phyloP scores from a whole-genome alignment of 2,888 invertebrate species.

The Dysmachus trigonus region DNA sequence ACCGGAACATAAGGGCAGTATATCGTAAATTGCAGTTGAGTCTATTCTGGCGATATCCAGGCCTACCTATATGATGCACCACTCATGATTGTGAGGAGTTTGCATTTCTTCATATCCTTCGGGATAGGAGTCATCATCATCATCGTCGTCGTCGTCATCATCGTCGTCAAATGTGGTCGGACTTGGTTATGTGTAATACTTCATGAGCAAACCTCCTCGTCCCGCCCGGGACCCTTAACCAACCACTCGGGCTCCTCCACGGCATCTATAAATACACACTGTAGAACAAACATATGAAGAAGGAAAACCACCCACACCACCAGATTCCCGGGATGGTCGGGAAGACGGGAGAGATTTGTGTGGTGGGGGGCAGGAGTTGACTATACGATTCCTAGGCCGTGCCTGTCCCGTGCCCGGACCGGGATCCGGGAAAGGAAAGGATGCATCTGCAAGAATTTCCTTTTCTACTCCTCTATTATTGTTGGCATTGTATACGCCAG shows the following conservation, averaged over 20 bases:
- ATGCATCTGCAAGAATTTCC: slow-evolving; percentile 30
- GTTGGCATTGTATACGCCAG: slow-evolving; percentile 12
- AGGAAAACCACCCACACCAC: slow-evolving; percentile 9
- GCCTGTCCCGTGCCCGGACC: background rate
- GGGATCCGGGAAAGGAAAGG: background rate
- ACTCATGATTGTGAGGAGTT: slow-evolving; percentile 38
- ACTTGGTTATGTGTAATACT: slow-evolving; percentile 17
- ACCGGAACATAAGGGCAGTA: slow-evolving; percentile 30
- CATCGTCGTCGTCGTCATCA: background rate
- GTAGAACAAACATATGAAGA: slow-evolving; percentile 26
- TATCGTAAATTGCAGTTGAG: slow-evolving; percentile 27
- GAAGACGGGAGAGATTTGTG: background rate
- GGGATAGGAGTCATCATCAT: slow-evolving; percentile 12
- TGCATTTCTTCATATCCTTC: slow-evolving; percentile 38
- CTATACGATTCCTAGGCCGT: background rate
- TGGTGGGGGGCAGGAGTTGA: background rate
- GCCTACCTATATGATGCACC: background rate
- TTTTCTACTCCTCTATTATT: slow-evolving; percentile 1
- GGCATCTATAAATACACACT: slow-evolving; percentile 16
- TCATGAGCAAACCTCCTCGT: slow-evolving; percentile 16
- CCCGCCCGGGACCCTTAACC: slow-evolving; percentile 21
- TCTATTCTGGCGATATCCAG: background rate
- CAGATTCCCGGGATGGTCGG: background rate
- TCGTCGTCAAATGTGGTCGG: slow-evolving; percentile 21
- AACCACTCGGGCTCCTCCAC: background rate